Base-by-base conservation (phyloP, 2,797 vertebrate genomes). In the Periparus ater region DNA sequence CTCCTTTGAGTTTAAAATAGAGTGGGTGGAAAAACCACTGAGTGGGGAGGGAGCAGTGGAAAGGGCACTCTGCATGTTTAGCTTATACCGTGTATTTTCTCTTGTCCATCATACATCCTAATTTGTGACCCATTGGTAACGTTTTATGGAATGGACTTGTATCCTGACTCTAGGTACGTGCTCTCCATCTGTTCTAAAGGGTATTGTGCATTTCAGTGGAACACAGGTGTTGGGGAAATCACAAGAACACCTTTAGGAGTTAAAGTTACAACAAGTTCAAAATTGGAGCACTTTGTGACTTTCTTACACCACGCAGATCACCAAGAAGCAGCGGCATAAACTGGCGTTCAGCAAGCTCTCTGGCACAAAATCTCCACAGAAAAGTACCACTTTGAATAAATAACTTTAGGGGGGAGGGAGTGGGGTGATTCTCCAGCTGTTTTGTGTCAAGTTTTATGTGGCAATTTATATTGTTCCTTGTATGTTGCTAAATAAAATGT, bases 401-500 rank as follows among this genome's bases (percentile, higher is more conserved):
- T 62, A 18, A 58, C 34, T 77, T 27, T 10, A 29, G 34, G 9
- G 22, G 76, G 62, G 70, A 48, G 58, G 66, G 66, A 50, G 25
- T 4, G 38, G 55, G 17, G 50, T 79, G 65, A 68, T 85, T 93
- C 81, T 94, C 67, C 81, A 71, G 55, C 79, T 80, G n/a, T 93
- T 89, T 62, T 80, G 70, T 94, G 93, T 55, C 13, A 8, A 84
- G 44, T 90, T 75, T 79, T 82, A 71, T 57, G 88, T 94, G 83
- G 65, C 71, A 10, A 26, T 96, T 96, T 96, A 77, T 95, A 95
- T 90, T 70, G 95, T 85, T 94, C 38, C 85, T 74, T 95, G 85
- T 93, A 85, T 88, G 65, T 96, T 26, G 65, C 82, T 96, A 93
- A 97, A 96, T 95, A 96, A 96, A 95, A 72, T 44, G 55, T 91